These are phyloP conservation scores for Pachyseris speciosa DNA, from an alignment of 64 coral and sea anemone species.

Conservation along the genomic window DNA sequence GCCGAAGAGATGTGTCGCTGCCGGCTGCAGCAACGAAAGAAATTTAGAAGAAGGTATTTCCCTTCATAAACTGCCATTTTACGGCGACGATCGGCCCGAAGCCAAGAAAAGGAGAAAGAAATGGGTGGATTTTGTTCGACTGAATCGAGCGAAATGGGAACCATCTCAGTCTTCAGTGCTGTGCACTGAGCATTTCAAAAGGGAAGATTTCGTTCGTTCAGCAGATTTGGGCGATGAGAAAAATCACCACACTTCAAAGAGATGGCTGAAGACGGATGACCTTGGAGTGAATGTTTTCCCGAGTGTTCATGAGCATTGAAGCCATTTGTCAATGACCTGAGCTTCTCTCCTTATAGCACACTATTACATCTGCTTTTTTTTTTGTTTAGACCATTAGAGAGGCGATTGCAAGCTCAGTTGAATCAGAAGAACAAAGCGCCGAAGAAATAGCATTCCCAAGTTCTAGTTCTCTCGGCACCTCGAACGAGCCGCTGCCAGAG, in stretches of 20 bases:
- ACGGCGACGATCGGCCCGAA: background rate
- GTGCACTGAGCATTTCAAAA: background rate
- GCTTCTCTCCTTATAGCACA: too few relatives aligned
- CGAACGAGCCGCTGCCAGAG: too few relatives aligned
- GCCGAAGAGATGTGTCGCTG: conserved; percentile 1
- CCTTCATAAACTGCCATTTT: conserved; percentile 9
- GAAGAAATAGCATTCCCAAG: too few relatives aligned
- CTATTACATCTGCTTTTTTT: too few relatives aligned
- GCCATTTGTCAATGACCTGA: too few relatives aligned
- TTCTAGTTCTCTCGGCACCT: too few relatives aligned
- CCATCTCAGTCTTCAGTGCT: conserved; percentile 15
- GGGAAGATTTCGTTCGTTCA: conserved; percentile 21
- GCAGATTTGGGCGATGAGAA: background rate
- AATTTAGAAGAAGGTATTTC: conserved; percentile 10
- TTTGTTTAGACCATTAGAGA: too few relatives aligned
- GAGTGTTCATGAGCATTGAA: background rate
- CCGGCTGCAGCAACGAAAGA: background rate
- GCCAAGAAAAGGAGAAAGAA: conserved; percentile 7
- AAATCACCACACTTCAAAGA: background rate
- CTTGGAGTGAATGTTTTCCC: conserved; percentile 7
- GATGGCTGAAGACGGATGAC: background rate
- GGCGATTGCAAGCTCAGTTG: too few relatives aligned
- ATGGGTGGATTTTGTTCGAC: conserved; percentile 2
- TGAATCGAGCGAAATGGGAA: conserved; percentile 1
- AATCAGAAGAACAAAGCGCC: too few relatives aligned